Evolutionary conservation across 1,140 invertebrate genomes (phyloP).

Genomic region (Drosophila nigrodunni): DNA sequence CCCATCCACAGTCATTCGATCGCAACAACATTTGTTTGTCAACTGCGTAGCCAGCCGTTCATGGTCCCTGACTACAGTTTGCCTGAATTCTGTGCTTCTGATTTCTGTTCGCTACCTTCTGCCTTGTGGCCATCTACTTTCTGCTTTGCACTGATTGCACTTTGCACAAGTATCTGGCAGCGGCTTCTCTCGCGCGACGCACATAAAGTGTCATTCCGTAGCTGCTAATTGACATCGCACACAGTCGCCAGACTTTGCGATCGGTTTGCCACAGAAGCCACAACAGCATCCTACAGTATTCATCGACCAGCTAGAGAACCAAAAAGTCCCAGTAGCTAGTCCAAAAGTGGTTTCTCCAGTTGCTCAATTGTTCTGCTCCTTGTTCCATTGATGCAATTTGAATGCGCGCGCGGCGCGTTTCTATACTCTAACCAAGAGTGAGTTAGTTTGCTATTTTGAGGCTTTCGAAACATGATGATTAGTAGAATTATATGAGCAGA

Average conservation of each 20-base stretch:
- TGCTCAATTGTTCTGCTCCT: constrained; percentile 73
- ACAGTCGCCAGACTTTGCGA: constrained; percentile 60
- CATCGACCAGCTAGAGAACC: constrained; percentile 2
- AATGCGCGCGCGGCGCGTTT: constrained; percentile 70
- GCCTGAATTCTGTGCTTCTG: neutral
- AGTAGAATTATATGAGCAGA: too few relatives aligned
- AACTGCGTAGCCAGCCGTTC: constrained; percentile 78
- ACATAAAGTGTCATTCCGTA: constrained; percentile 84
- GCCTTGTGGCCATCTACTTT: constrained; percentile 25
- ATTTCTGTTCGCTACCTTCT: too few relatives aligned
- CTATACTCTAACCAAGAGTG: constrained; percentile 38
- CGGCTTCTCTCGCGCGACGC: constrained; percentile 72
- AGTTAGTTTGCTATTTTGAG: too few relatives aligned
- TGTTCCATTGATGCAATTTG: constrained; percentile 74
- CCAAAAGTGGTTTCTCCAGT: constrained; percentile 28
- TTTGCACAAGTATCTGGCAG: constrained; percentile 69
- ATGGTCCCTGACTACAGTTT: constrained; percentile 70
- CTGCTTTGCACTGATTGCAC: constrained; percentile 82
- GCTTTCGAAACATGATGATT: too few relatives aligned
- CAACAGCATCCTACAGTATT: constrained; percentile 1
- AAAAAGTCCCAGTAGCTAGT: constrained; percentile 12
- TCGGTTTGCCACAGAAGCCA: neutral
- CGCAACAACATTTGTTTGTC: constrained; percentile 72
- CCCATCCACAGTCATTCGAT: neutral
- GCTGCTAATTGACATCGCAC: constrained; percentile 84